Base-by-base conservation (phyloP, 2,888 invertebrate species). In the Axea sp. region DNA sequence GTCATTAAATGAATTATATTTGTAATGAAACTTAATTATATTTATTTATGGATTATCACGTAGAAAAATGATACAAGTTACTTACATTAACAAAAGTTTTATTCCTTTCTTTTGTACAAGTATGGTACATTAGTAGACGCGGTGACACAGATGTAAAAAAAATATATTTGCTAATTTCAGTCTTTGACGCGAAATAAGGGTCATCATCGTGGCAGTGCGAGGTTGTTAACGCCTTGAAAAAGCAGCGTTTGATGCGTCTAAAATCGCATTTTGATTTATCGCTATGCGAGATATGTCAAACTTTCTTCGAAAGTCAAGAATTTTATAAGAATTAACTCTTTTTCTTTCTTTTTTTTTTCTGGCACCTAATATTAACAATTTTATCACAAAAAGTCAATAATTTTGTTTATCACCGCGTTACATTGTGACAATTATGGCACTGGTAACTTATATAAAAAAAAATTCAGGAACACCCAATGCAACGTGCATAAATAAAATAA, bases 81-180 rank as follows among this genome's bases (percentile, higher is more conserved):
- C n/a, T n/a, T n/a, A n/a, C n/a, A n/a, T 82, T 81, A 84, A 85
- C 84, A 82, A 83, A 72, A 81, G 75, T 79, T 79, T 77, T 79
- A 78, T 80, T 83, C 75, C 68, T 78, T 81, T 75, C 77, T 59
- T 84, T 77, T 82, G 78, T 84, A 86, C 85, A 86, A 82, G 83
- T 86, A 83, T 84, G 57, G 80, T 85, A 85, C 85, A 84, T 79
- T 80, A 69, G 72, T 77, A 78, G 75, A 77, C 78, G 76, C 77
- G 74, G 78, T 77, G 75, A 75, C 39, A 76, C 75, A 76, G 78
- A 79, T 83, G 77, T 82, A 80, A 82, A 84, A 83, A 82, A 81
- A 79, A 82, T 80, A 81, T 77, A 79, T 76, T 73, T 65, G 71
- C 76, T 80, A 75, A 80, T 69, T 78, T 86, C 85, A 86, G 84